Evolutionary conservation across 2,113 vertebrate species (phyloP), one percentile per base, ranked within the genome.

Genomic region (Aspiorhynchus laticeps): DNA sequence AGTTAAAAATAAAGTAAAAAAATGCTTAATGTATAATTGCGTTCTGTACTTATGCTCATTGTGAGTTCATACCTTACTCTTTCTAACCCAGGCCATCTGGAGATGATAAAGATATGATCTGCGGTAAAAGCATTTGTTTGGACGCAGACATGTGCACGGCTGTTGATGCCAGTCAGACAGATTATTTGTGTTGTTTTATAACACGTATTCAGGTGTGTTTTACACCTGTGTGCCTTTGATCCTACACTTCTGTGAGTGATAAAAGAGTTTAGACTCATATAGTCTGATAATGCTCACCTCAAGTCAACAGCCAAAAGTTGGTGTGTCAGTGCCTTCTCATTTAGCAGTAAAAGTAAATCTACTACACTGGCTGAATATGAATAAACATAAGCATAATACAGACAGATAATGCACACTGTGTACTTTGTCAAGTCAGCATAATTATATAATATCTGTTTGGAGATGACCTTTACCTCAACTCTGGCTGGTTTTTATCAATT

Each of bases 31-130:
- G 19, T 21, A 24, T 38, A 73, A 41, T 41, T 73, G 36, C 1
- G 7, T 21, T 4, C 14, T 33, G 65, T 71, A 17, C 7, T 33
- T 67, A 17, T 7, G 7, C 19, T 38, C 2, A 73, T 38, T 8
- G 33, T 24, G 33, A 73, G 69, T 38, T 24, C 69, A 73, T 73
- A 1, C 33, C 21, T 73, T 5, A 11, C 10, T 24, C 41, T 38
- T 73, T 73, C 9, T 38, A 10, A 21, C 69, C 36, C 69, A 73
- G 69, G 7, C 33, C 69, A 73, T 24, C 69, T 83, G 61, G 46
- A 86, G 71, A 83, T 9, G 26, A 77, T 17, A 81, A 28, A 88
- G 41, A 76, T 65, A 67, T 65, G 38, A 46, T 76, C 11, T 67
- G 38, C 76, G 67, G 53, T 53, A 8, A 28, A 51, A 78, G 26